Evolutionary conservation across 37 sponge, comb jelly and placozoan species (phyloP).

Genomic region (Aphrocallistes beatrix): DNA sequence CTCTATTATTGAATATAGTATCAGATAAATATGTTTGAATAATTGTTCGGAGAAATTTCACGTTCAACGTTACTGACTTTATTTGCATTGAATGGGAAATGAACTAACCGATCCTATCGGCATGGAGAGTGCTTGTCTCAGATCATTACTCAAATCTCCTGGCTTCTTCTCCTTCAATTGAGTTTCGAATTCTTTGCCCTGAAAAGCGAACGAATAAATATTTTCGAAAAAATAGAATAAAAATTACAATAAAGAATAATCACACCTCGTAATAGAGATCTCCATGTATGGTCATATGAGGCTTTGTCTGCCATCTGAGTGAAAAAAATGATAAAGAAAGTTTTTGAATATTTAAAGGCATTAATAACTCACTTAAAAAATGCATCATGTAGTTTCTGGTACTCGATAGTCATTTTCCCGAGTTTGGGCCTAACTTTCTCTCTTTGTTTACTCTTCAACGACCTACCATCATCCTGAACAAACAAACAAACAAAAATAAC

Average conservation of each 20-base stretch:
- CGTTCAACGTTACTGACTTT: too few relatives aligned
- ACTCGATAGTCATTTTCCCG: conserved; percentile 95
- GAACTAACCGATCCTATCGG: conserved; percentile 63
- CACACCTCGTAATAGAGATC: conserved; percentile 84
- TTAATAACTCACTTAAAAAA: conserved; percentile 65
- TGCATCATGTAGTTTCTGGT: conserved; percentile 97
- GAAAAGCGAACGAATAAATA: too few relatives aligned
- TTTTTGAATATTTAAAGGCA: neutral
- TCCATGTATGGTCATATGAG: conserved; percentile 82
- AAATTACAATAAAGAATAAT: neutral
- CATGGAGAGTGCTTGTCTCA: conserved; percentile 83
- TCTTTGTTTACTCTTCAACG: conserved; percentile 73
- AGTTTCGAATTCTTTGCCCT: conserved; percentile 98
- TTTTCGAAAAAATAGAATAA: neutral
- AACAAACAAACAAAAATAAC: neutral
- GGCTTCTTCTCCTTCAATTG: conserved; percentile 82
- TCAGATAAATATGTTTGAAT: too few relatives aligned
- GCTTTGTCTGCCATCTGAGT: conserved; percentile 91
- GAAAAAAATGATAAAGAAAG: neutral
- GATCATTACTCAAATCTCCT: conserved; percentile 80
- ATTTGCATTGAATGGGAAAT: too few relatives aligned
- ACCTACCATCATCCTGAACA: conserved; percentile 59
- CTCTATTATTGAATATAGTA: too few relatives aligned
- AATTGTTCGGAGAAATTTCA: too few relatives aligned
- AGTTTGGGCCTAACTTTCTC: conserved; percentile 84